These are phyloP conservation scores for Vanessa cardui DNA, from an alignment of 2,888 invertebrate genomes.

Conservation along the genomic window DNA sequence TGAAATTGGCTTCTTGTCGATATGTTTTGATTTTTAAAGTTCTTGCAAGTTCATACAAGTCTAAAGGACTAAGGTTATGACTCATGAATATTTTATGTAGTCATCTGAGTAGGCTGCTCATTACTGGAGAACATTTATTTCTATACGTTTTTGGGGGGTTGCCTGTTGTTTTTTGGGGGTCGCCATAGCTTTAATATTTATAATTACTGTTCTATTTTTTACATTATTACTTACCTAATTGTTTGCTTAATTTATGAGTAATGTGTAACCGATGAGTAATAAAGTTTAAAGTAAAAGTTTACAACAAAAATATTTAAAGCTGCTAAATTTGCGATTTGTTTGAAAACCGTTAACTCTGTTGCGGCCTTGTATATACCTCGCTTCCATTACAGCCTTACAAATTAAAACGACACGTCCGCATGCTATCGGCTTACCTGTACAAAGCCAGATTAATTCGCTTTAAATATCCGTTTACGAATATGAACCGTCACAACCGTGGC, in stretches of 20 bases:
- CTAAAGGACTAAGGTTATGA: background rate
- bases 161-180: background rate
- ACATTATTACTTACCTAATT: too few species aligned
- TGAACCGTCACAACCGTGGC: conserved; percentile 41
- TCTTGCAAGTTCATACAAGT: conserved; percentile 1
- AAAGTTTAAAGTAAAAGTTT: too few species aligned
- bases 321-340: background rate
- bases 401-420: background rate
- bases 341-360: background rate
- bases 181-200: background rate
- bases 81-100: conserved; percentile 5
- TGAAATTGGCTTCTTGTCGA: background rate
- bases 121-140: background rate
- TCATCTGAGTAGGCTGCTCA: background rate
- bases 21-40: background rate
- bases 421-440: conserved; percentile 53
- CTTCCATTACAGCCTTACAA: background rate
- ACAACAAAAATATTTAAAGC: background rate
- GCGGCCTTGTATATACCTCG: conserved; percentile 2
- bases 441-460: conserved; percentile 46
- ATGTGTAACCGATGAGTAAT: too few species aligned
- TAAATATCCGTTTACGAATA: conserved; percentile 39
- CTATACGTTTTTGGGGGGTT: background rate
- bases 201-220: background rate
- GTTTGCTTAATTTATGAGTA: too few species aligned